These are phyloP conservation scores for Ascidia mentula DNA, from an alignment of 23 tunicate genomes.

Conservation along the genomic window DNA sequence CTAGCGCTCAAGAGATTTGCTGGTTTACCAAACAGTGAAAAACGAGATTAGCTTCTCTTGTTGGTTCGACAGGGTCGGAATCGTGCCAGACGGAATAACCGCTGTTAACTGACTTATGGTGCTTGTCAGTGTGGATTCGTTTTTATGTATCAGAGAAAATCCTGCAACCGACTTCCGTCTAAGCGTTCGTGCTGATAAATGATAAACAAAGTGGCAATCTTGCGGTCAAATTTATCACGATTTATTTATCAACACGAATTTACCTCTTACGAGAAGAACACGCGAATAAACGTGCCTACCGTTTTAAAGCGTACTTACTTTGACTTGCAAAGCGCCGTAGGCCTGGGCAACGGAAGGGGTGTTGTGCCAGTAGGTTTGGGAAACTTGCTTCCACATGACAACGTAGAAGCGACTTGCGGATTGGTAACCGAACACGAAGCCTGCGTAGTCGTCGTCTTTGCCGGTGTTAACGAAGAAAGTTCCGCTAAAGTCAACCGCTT, in stretches of 20 bases:
- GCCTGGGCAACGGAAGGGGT: constrained; percentile 55
- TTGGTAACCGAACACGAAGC: constrained; percentile 95
- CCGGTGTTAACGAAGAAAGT: constrained; percentile 87
- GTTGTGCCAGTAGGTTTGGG: constrained; percentile 76
- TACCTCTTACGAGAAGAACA: too few species aligned
- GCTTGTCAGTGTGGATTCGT: neutral
- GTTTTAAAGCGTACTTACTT: constrained; percentile 32
- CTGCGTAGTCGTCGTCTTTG: constrained; percentile 94
- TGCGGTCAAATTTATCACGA: neutral
- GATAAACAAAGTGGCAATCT: neutral
- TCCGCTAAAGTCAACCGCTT: constrained; percentile 91
- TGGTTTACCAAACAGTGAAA: neutral
- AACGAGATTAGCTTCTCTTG: neutral
- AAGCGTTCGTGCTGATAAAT: neutral
- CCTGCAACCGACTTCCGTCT: neutral
- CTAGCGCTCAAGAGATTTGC: neutral
- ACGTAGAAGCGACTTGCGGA: constrained; percentile 87
- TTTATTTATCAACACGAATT: neutral
- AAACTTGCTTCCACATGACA: constrained; percentile 92
- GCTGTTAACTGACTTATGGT: neutral
- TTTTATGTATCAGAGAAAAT: neutral
- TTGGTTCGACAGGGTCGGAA: neutral
- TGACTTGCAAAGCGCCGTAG: constrained; percentile 70
- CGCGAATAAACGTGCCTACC: neutral
- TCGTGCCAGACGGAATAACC: constrained; percentile 1